phyloP scores from a whole-genome alignment of 2,797 vertebrate species.

The Hydrolagus colliei region DNA sequence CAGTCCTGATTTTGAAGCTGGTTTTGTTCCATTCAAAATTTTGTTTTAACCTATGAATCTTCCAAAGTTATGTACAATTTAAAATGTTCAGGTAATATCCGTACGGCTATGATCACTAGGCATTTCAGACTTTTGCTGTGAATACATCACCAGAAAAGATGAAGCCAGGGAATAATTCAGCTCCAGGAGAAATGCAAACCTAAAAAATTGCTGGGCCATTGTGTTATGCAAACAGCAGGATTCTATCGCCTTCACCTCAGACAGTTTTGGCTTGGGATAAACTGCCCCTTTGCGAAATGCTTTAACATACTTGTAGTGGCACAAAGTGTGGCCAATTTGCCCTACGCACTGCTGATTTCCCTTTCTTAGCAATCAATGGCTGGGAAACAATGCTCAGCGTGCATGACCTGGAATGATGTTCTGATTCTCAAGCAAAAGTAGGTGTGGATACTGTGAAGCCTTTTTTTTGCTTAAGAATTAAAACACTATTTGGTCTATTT shows the following conservation, averaged over 20 bases:
- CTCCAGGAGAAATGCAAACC: background rate
- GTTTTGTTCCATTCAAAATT: too few species aligned
- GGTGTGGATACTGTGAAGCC: background rate
- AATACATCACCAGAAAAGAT: too few species aligned
- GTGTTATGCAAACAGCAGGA: background rate
- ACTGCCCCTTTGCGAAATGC: background rate
- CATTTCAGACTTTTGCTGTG: too few species aligned
- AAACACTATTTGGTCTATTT: background rate
- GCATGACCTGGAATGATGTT: too few species aligned
- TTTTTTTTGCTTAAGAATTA: background rate
- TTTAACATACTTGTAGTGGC: background rate
- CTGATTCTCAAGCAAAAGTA: background rate
- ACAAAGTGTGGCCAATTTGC: conserved; percentile 6
- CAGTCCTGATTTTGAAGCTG: too few species aligned
- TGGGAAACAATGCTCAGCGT: too few species aligned
- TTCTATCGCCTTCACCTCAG: background rate
- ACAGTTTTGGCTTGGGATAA: background rate
- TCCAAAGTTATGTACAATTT: too few species aligned
- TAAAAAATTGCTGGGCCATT: background rate
- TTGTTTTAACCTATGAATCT: too few species aligned
- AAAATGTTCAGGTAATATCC: too few species aligned
- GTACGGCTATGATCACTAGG: too few species aligned
- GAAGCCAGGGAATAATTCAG: background rate
- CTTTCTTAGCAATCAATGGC: too few species aligned
- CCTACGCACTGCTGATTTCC: background rate